Percentiles rank a stretch among this genome's conserved stretches.
Evolutionary conservation across 2,888 invertebrate genomes (phyloP).

Genomic region (Anoplius nigerrimus): DNA sequence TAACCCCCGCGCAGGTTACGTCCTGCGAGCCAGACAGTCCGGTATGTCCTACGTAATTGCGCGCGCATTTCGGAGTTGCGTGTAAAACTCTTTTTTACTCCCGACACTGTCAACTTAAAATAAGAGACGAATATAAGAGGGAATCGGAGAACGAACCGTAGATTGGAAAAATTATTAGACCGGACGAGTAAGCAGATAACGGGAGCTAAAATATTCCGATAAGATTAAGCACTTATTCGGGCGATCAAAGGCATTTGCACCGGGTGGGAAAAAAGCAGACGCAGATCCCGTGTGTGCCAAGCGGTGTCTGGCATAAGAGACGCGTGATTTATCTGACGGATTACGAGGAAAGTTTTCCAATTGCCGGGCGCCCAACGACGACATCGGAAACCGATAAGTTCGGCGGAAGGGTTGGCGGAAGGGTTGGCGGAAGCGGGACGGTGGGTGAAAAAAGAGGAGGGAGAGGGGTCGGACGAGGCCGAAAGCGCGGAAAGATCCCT

Average conservation of each 20-base stretch:
- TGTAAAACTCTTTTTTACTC: slow-evolving; percentile 9
- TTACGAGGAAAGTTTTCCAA: slow-evolving; percentile 69
- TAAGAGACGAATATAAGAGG: no score
- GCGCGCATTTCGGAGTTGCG: slow-evolving; percentile 37
- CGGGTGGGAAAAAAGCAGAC: background rate
- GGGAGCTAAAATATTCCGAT: no score
- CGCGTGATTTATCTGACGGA: slow-evolving; percentile 66
- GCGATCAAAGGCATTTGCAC: background rate
- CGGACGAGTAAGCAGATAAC: no score
- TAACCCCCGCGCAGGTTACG: background rate
- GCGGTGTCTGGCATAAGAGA: slow-evolving; percentile 33
- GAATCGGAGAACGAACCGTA: no score
- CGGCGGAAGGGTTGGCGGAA: slow-evolving; percentile 16
- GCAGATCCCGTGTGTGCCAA: background rate
- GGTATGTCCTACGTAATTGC: slow-evolving; percentile 53
- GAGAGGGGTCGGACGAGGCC: slow-evolving; percentile 2
- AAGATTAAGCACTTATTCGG: no score
- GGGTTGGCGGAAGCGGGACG: slow-evolving; percentile 20
- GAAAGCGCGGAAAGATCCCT: slow-evolving; percentile 39
- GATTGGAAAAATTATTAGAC: no score
- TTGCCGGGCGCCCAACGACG: slow-evolving; percentile 56
- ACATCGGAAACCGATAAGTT: slow-evolving; percentile 66
- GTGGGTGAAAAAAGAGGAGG: slow-evolving; percentile 6
- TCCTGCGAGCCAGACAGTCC: slow-evolving; percentile 25
- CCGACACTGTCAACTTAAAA: no score